phyloP scores from a whole-genome alignment of 2,113 vertebrate genomes.

The Calidris pugnax region DNA sequence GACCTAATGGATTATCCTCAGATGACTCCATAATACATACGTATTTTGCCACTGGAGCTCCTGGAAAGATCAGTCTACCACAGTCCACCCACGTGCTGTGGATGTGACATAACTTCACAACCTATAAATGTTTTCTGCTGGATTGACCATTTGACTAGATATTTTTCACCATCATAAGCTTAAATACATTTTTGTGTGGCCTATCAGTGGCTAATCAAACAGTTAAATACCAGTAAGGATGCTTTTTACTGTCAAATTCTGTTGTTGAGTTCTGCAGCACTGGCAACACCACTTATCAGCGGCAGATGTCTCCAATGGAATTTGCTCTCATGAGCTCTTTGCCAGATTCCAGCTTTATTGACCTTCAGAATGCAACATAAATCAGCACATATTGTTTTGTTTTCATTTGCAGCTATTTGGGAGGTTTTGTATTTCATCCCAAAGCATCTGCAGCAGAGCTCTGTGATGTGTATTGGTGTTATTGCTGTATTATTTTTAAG shows the following conservation, averaged over 20 bases:
- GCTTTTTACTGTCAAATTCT: not conserved
- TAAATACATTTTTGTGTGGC: not conserved
- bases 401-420: slow-evolving; percentile 10
- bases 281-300: not conserved
- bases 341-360: not conserved
- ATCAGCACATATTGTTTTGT: not conserved
- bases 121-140: not conserved
- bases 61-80: not conserved
- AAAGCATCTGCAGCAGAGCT: not conserved
- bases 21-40: not conserved
- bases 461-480: not conserved
- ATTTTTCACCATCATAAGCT: not conserved
- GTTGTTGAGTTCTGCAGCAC: not conserved
- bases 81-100: not conserved
- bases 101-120: not conserved
- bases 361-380: slow-evolving; percentile 6
- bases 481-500: not conserved
- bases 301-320: not conserved
- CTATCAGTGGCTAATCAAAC: not conserved
- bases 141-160: not conserved
- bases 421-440: not conserved
- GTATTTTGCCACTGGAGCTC: not conserved
- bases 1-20: not conserved
- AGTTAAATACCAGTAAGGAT: not conserved
- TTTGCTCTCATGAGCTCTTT: not conserved